Evolutionary conservation across 1,140 invertebrate genomes (phyloP).

Genomic region (Pogonomyrmex californicus): DNA sequence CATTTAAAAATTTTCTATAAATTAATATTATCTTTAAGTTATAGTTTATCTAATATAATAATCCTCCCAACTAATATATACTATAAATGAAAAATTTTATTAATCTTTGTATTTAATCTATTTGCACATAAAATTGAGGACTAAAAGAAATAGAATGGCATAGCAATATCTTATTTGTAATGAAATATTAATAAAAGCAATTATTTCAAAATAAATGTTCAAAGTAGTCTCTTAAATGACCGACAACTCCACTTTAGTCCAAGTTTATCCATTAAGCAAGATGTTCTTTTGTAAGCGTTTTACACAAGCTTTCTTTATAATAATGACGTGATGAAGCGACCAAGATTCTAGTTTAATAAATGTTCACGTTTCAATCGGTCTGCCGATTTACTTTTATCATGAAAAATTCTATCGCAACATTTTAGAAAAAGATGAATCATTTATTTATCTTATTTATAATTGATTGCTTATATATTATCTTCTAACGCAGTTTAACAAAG

Average conservation of each 20-base stretch:
- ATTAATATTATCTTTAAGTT: no score
- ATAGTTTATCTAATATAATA: no score
- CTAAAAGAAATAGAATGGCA: not conserved
- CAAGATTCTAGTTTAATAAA: conserved; percentile 33
- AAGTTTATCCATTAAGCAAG: not conserved
- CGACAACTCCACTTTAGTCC: not conserved
- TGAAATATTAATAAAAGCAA: not conserved
- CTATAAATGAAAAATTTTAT: no score
- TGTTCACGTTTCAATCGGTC: not conserved
- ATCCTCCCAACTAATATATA: no score
- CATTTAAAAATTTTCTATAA: no score
- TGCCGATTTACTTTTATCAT: not conserved
- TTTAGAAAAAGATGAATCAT: not conserved
- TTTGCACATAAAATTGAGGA: no score
- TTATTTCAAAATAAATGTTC: not conserved
- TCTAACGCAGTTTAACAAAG: not conserved
- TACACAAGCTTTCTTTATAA: not conserved
- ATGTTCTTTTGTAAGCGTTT: not conserved
- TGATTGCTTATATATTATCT: conserved; percentile 8
- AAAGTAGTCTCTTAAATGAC: not conserved
- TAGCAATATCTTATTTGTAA: not conserved
- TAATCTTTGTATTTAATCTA: no score
- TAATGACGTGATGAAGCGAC: not conserved
- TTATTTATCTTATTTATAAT: conserved; percentile 13
- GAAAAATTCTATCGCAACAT: not conserved